Base-by-base conservation (phyloP, 2,113 vertebrate species). In the Elephas maximus region DNA sequence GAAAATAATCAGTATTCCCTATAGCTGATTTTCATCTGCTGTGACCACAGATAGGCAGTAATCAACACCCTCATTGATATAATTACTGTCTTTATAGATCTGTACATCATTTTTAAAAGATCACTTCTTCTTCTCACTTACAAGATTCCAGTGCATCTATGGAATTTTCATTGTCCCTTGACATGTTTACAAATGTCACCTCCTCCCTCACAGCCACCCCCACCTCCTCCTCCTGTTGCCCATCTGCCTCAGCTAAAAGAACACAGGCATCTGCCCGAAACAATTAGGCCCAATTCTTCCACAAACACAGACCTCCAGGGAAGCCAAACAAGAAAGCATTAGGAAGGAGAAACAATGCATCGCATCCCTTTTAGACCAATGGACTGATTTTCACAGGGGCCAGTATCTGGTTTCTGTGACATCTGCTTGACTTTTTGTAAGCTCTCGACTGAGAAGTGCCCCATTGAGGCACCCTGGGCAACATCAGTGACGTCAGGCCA, bases 181-280 rank as follows among this genome's bases (percentile, higher is more conserved):
- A 97, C 93, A 93, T 97, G 96, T 92, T 96, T 91, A 93, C 94
- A 96, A 91, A 97, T 88, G 90, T 95, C 97, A 79, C 96, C 94
- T 93, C 91, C 91, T 93, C 94, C 88, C 60, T 71, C 87, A 37
- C 45, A 92, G 83, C 93, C 90, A 89, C 92, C 93, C 83, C 91
- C 78, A 57, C 93, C 83, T 60, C 93, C 90, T 97, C 96, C 97
- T 84, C 87, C 88, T 10, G 73, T 80, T 90, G 83, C 93, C 97
- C 97, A 90, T 97, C 93, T 93, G 89, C 86, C 97, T 95, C 85
- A 4, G 79, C 93, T 77, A 7, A 92, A 88, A 97, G 96, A 94
- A 94, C 79, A 91, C 24, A 91, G 89, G 88, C 97, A 93, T 95
- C 91, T 81, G 93, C 74, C 95, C 67, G 63, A 89, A 85, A 37